These are phyloP conservation scores for Piliocolobus tephrosceles DNA, from an alignment of 2,113 vertebrate genomes.

Conservation along the genomic window DNA sequence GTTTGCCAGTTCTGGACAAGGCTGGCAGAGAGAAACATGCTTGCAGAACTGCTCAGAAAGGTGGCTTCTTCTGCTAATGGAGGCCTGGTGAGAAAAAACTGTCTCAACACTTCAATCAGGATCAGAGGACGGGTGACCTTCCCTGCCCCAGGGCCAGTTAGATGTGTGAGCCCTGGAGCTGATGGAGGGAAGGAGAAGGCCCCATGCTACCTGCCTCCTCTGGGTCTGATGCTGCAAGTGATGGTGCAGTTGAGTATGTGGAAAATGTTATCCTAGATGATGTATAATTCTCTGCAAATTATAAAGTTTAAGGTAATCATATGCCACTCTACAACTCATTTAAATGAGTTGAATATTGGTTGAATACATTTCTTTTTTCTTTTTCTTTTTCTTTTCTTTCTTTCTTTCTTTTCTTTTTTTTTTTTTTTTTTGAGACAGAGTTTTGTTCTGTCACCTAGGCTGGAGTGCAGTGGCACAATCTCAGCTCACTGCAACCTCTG, in stretches of 20 bases:
- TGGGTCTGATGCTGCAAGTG: not conserved
- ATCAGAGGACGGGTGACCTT: not conserved
- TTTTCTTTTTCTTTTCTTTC: too few relatives aligned
- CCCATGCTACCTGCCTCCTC: not conserved
- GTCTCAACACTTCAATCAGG: not conserved
- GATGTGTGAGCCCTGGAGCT: not conserved
- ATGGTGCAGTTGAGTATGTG: not conserved
- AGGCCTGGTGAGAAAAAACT: not conserved
- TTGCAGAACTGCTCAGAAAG: not conserved
- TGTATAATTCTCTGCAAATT: not conserved
- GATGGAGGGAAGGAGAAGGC: not conserved
- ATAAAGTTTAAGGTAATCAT: not conserved
- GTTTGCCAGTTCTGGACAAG: not conserved
- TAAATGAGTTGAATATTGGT: not conserved
- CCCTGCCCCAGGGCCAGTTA: not conserved
- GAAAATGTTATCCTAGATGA: not conserved
- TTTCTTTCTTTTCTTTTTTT: too few relatives aligned
- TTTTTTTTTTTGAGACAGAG: too few relatives aligned
- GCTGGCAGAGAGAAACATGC: not conserved
- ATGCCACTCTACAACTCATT: not conserved
- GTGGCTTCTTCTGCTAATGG: not conserved
- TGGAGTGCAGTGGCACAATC: too few relatives aligned
- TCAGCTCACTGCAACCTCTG: too few relatives aligned
- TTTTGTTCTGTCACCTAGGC: too few relatives aligned
- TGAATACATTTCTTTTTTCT: not conserved